phyloP scores from a whole-genome alignment of 2,797 vertebrate genomes.

The Scarus forsteni region DNA sequence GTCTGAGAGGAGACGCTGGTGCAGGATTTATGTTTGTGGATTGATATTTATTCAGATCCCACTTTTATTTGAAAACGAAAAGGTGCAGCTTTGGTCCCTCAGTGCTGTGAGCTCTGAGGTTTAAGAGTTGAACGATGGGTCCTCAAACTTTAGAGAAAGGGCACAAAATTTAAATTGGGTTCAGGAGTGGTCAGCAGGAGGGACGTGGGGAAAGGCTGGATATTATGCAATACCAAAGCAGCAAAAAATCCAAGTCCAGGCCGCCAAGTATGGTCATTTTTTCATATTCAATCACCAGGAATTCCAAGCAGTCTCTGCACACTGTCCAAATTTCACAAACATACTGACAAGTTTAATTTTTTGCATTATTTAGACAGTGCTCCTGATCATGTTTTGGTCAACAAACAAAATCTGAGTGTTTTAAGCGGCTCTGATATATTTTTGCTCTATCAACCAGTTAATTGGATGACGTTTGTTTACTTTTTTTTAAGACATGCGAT shows the following conservation, averaged over 20 bases:
- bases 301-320: too few species aligned
- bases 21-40: background rate
- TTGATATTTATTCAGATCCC: slow-evolving; percentile 14
- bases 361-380: too few species aligned
- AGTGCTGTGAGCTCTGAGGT: background rate
- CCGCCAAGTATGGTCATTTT: too few species aligned
- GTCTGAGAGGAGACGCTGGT: background rate
- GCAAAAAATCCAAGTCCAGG: background rate
- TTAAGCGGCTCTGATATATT: too few species aligned
- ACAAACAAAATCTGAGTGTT: too few species aligned
- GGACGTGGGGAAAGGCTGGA: slow-evolving; percentile 3
- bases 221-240: slow-evolving; percentile 11
- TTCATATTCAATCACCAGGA: too few species aligned
- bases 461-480: too few species aligned
- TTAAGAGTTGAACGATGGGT: background rate
- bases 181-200: slow-evolving; percentile 69
- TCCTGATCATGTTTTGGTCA: too few species aligned
- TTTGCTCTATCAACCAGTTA: too few species aligned
- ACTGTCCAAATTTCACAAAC: too few species aligned
- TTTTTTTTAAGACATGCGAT: too few species aligned
- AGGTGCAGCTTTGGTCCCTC: background rate
- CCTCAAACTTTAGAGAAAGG: slow-evolving; percentile 25
- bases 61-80: slow-evolving; percentile 12
- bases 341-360: too few species aligned
- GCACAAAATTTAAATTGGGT: slow-evolving; percentile 30